Evolutionary conservation across 2,797 vertebrate species (phyloP).

Genomic region (Anas flavirostris): DNA sequence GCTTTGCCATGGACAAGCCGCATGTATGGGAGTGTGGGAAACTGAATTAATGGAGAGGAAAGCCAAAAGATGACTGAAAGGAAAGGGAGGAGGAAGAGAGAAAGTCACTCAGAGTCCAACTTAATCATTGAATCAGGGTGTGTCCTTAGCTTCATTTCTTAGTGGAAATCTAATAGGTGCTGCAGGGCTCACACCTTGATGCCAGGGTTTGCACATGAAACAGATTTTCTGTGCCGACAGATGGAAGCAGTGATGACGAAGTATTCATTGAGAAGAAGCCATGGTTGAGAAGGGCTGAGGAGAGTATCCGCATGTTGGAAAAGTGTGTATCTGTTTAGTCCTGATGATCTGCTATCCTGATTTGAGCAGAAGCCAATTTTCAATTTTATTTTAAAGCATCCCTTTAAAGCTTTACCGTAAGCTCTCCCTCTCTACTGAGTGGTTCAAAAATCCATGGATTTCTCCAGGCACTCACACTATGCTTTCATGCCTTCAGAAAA

Average conservation of each 20-base stretch:
- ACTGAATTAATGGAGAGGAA: neutral
- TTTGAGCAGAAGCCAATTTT: slow-evolving; percentile 5
- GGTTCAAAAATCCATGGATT: neutral
- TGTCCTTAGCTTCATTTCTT: neutral
- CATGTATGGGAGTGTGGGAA: neutral
- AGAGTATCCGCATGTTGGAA: neutral
- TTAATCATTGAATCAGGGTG: neutral
- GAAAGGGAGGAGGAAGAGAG: neutral
- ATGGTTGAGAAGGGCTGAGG: neutral
- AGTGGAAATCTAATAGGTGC: slow-evolving; percentile 8
- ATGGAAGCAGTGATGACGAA: neutral
- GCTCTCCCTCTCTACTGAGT: neutral
- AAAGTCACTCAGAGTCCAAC: neutral
- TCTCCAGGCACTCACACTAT: neutral
- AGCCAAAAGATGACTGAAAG: slow-evolving; percentile 30
- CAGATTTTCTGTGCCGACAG: neutral
- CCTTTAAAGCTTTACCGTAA: slow-evolving; percentile 28
- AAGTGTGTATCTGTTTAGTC: slow-evolving; percentile 11
- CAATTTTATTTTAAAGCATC: slow-evolving; percentile 10
- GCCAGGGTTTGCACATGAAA: neutral
- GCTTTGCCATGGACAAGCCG: slow-evolving; percentile 8
- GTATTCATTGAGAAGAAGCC: neutral
- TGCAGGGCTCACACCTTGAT: neutral
- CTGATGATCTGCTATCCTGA: slow-evolving; percentile 52
- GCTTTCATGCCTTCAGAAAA: neutral